Percentiles rank a stretch among this genome's conserved stretches.
These are phyloP conservation scores for Aptenodytes patagonicus DNA, from an alignment of 2,113 vertebrate species.

Conservation along the genomic window DNA sequence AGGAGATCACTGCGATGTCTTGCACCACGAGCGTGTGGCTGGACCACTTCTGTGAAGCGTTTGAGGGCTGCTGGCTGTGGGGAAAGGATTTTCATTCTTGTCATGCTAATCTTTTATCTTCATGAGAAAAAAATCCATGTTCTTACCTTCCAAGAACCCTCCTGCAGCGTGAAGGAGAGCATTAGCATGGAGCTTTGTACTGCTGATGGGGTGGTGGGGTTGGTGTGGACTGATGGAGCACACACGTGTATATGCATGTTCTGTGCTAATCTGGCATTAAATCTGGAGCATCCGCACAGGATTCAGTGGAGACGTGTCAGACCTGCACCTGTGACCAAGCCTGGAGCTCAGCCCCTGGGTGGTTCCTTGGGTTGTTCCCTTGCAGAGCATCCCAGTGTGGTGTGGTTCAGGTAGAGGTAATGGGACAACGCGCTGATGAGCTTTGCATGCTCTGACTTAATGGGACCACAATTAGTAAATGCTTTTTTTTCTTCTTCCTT, in stretches of 20 bases:
- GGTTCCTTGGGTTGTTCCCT: neutral
- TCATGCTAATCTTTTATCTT: neutral
- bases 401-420: neutral
- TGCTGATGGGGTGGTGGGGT: neutral
- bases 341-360: neutral
- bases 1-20: neutral
- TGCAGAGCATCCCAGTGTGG: fast-evolving
- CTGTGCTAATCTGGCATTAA: neutral
- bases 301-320: neutral
- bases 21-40: fast-evolving
- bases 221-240: neutral
- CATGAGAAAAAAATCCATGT: neutral
- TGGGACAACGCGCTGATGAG: neutral
- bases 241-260: fast-evolving
- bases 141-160: neutral
- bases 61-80: neutral
- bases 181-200: neutral
- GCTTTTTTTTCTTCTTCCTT: conserved; percentile 68
- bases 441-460: neutral
- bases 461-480: conserved; percentile 33
- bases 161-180: fast-evolving
- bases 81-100: neutral
- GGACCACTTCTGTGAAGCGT: neutral
- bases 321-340: neutral
- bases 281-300: fast-evolving